Base-by-base conservation (phyloP, 2,797 vertebrate genomes). In the Xenopus petersii region DNA sequence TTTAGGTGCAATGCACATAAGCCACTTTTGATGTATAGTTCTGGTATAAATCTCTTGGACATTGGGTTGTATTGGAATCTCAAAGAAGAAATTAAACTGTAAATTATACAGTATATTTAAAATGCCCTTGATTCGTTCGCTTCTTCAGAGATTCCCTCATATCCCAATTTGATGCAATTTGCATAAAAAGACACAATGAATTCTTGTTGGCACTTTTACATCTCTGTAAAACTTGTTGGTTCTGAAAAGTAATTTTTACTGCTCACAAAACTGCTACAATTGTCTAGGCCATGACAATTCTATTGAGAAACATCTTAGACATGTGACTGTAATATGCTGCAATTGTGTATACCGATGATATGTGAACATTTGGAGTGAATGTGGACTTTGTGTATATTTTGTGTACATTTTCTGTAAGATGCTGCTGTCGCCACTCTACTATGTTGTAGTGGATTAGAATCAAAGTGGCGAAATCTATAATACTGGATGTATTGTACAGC, bases 401-500 rank as follows among this genome's bases (percentile, higher is more conserved):
- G 88, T 90, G 91, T 91, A 84, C 87, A 81, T 83, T 86, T 87
- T 92, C 87, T 89, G 91, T 93, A 92, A 90, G 92, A 96, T 93
- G 93, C 94, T 95, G 94, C 94, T 95, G 94, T 93, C 88, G 88
- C 94, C 93, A 88, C 92, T 89, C 92, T 88, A 89, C 88, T 83
- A 90, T 93, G 89, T 90, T 91, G 85, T 92, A 90, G 92, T 93
- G 91, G 90, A 87, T 90, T 93, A 91, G 90, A 88, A 93, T 89
- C 87, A 87, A 88, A 90, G 92, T 92, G 87, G 93, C 93, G 94
- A 96, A 94, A 97, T 97, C 91, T 94, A 94, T 93, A 93, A 86
- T 94, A 94, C 95, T 95, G 93, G 95, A 93, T 94, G 92, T 95
- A 95, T 93, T 98, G 94, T 97, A 96, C 93, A 98, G 93, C 93